Base-by-base conservation (phyloP, 1,140 invertebrate genomes). In the Zaprionus africanus region DNA sequence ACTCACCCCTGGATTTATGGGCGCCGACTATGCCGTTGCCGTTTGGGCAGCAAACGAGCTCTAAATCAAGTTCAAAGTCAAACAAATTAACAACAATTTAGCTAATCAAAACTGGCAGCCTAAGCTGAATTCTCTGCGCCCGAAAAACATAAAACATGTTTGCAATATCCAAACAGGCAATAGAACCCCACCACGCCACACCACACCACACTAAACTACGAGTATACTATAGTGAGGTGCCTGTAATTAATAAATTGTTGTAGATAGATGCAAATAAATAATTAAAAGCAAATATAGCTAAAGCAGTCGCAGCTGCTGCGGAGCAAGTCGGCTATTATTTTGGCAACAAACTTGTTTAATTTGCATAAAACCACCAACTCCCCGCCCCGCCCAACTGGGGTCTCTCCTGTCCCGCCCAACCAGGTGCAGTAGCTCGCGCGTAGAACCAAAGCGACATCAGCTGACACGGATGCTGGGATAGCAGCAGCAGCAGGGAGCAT, bases 51-150 rank as follows among this genome's bases (percentile, higher is more conserved):
- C 68, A 90, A 85, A 90, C 82, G 75, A 85, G 85, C 81, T 90
- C 65, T 78, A 80, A 90, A 90, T 90, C 85, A 90, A 90, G 86
- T 90, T 90, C 85, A 90, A 90, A 90, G 85, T 84, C 85, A 90
- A 90, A 90, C 81, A 77, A 90, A 90, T 90, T 90, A 90, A 80
- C 85, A 80, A 72, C 76, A 90, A 85, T 90, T 90, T 82, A 77
- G 43, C 78, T 76, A 79, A 90, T 88, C 78, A 90, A 90, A 61
- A 57, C 61, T 61, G 54, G 41, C 66, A 66, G 69, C 69, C 58
- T 49, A 76, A 71, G 36, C 53, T 58, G 60, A 60, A 64, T 38
- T 63, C 19, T 19, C 31, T 5, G 28, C 43, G 6, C 26, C 41
- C 41, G n/a, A 46, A 46, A 79, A 72, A 58, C 56, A 79, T 70